Conservation (phyloP, 2,888 invertebrate genomes). For the Cephus runcator region DNA sequence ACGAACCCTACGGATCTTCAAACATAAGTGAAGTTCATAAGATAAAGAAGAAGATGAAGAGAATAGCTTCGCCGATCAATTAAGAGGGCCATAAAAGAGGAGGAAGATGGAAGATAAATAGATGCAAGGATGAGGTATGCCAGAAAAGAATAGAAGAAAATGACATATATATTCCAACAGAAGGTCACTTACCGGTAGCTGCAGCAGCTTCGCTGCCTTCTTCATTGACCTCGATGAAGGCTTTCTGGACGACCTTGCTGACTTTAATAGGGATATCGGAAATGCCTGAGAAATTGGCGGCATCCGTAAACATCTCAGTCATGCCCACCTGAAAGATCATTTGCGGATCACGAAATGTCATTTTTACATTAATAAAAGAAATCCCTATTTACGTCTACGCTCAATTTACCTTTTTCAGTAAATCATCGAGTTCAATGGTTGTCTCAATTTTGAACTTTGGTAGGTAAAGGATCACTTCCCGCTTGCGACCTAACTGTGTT, state of each 20-base stretch:
- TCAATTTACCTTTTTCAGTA: conserved; percentile 73
- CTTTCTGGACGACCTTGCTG: conserved; percentile 81
- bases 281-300: too few relatives aligned
- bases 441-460: conserved; percentile 87
- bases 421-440: conserved; percentile 71
- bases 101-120: too few relatives aligned
- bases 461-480: conserved; percentile 75
- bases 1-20: too few relatives aligned
- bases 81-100: too few relatives aligned
- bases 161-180: background rate
- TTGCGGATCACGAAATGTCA: too few relatives aligned
- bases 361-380: too few relatives aligned
- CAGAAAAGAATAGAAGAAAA: conserved; percentile 7
- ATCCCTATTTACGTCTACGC: conserved; percentile 45
- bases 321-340: too few relatives aligned
- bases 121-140: background rate
- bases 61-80: too few relatives aligned
- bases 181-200: conserved; percentile 76
- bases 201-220: conserved; percentile 89
- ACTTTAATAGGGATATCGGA: too few relatives aligned
- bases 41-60: too few relatives aligned
- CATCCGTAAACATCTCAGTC: too few relatives aligned
- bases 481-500: conserved; percentile 26
- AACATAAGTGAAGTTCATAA: too few relatives aligned
- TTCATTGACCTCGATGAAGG: conserved; percentile 87